A percentile compares a stretch with the other conserved stretches of the same genome.
Evolutionary conservation across 1,140 invertebrate genomes (phyloP).

Genomic region (Eciton burchellii): DNA sequence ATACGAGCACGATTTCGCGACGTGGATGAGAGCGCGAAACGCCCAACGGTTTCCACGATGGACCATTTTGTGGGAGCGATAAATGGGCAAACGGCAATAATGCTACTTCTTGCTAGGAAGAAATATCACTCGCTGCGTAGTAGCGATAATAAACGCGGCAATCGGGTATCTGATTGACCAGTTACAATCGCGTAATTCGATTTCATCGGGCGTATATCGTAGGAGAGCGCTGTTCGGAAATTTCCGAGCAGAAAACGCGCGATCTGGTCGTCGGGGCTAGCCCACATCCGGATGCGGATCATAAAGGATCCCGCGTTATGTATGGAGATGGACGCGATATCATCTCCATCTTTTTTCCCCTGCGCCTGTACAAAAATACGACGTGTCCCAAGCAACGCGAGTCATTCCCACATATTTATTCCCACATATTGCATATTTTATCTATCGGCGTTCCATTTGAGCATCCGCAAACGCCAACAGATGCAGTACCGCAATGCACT

Average conservation of each 20-base stretch:
- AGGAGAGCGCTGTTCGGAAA: conserved; percentile 1
- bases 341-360: conserved; percentile 3
- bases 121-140: conserved; percentile 7
- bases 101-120: conserved; percentile 10
- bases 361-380: neutral
- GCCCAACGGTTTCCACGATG: neutral
- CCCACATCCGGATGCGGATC: neutral
- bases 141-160: conserved; percentile 3
- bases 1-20: neutral
- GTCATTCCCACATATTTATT: neutral
- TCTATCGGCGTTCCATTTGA: neutral
- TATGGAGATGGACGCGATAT: neutral
- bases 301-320: conserved; percentile 4
- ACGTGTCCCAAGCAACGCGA: neutral
- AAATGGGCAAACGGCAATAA: conserved; percentile 18
- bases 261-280: conserved; percentile 23
- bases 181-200: conserved; percentile 44
- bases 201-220: conserved; percentile 18
- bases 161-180: conserved; percentile 53
- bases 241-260: conserved; percentile 24
- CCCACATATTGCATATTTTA: neutral
- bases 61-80: neutral
- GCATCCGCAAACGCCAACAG: neutral
- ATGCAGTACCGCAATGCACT: neutral
- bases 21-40: neutral